A percentile compares a stretch with the other conserved stretches of the same genome.
Conservation (phyloP, 2,888 invertebrate genomes). For the Alentia gelatinosa region DNA sequence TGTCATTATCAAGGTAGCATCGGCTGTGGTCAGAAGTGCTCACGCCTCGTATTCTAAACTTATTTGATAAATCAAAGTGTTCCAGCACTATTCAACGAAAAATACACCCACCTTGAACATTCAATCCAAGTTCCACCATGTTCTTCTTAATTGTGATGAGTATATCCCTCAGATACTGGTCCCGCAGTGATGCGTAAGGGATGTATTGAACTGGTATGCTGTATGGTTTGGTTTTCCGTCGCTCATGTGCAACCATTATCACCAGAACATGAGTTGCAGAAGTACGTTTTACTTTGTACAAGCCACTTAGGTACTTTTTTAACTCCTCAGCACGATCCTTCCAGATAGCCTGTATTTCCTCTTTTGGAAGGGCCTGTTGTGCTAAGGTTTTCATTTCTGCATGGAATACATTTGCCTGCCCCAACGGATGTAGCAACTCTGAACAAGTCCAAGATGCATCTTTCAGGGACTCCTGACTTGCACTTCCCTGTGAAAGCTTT, state of each 20-base stretch:
- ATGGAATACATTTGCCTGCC: background rate
- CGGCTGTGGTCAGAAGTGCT: no score
- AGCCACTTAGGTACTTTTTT: background rate
- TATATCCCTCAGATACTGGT: slow-evolving; percentile 50
- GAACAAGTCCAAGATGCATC: background rate
- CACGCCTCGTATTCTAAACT: no score
- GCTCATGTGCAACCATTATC: slow-evolving; percentile 37
- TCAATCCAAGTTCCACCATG: background rate
- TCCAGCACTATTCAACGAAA: no score
- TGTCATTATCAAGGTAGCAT: no score
- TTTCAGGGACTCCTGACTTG: background rate
- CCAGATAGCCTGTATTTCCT: no score
- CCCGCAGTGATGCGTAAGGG: slow-evolving; percentile 27
- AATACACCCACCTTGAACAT: background rate
- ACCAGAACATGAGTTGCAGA: slow-evolving; percentile 37
- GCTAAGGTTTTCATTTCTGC: background rate
- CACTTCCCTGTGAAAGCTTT: background rate
- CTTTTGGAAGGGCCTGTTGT: background rate
- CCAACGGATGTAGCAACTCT: background rate
- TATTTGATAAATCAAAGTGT: no score
- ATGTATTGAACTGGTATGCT: slow-evolving; percentile 30
- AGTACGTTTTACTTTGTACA: slow-evolving; percentile 35
- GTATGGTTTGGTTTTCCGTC: slow-evolving; percentile 16
- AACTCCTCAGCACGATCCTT: no score
- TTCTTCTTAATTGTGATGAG: background rate